Evolutionary conservation across 2,888 invertebrate genomes (phyloP).

Genomic region (Serrognathus titanus): DNA sequence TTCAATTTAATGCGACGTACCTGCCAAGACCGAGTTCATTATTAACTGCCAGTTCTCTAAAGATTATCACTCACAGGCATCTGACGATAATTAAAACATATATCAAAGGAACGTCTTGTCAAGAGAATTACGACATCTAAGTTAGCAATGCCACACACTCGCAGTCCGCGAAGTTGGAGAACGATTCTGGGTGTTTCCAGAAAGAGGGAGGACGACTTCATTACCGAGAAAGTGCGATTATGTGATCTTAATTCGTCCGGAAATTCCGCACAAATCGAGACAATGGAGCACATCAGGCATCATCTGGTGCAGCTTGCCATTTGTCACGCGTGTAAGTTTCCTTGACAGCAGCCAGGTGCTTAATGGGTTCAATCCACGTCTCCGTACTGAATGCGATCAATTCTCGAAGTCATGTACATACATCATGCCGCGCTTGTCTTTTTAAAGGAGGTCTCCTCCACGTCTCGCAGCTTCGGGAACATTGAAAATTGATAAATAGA

Average conservation of each 20-base stretch:
- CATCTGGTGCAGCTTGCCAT: constrained; percentile 32
- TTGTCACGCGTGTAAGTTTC: constrained; percentile 35
- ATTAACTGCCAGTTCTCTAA: not conserved
- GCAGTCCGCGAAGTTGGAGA: not conserved
- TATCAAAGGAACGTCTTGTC: not conserved
- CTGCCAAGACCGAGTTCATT: not conserved
- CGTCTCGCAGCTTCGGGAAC: constrained; percentile 3
- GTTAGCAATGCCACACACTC: not conserved
- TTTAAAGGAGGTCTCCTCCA: constrained; percentile 7
- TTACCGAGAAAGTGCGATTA: no score
- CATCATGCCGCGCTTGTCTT: constrained; percentile 22
- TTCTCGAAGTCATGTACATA: constrained; percentile 30
- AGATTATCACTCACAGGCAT: not conserved
- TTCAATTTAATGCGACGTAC: not conserved
- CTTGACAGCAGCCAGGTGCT: constrained; percentile 37
- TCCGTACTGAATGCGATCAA: constrained; percentile 30
- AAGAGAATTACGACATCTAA: not conserved
- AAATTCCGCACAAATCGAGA: no score
- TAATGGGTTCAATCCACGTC: constrained; percentile 37
- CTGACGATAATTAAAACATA: constrained; percentile 1
- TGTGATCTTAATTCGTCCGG: no score
- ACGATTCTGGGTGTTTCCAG: no score
- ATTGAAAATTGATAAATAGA: constrained; percentile 21
- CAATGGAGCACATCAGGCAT: constrained; percentile 11
- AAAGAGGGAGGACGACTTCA: no score